Evolutionary conservation across 2,113 vertebrate genomes (phyloP), one percentile per base, ranked within the genome.

Genomic region (Nothocercus nigrocapillus): DNA sequence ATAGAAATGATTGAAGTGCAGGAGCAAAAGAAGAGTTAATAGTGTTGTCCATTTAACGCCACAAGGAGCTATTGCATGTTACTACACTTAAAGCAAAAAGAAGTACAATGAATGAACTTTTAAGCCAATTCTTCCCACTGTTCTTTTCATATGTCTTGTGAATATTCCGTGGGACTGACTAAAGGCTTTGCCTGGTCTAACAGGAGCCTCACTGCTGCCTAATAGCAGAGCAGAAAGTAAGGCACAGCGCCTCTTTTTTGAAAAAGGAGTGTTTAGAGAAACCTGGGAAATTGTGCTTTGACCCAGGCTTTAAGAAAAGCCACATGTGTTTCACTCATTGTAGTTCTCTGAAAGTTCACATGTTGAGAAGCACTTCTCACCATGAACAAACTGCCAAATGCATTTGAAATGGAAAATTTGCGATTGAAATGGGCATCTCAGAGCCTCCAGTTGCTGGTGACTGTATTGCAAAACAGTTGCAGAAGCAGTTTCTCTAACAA

Each of bases 101-200:
- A 89, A 88, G 79, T 79, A 86, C 81, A 82, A 36, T 83, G 92
- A 90, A 87, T n/a, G 44, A 8, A 36, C 76, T 91, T 96, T 82
- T 32, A 88, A 93, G 81, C 81, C 51, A 53, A n/a, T 94, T 96
- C 76, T 47, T 93, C 93, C 96, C 86, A 86, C 92, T 47, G 90
- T 88, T 96, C 91, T 90, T 94, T 97, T 97, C 84, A 95, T 42
- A 88, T 92, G 69, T 67, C 45, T 86, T 82, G 88, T 76, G 89
- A 91, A 83, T 94, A 85, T 95, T 94, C 69, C 56, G 83, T 73
- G 69, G 88, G 74, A 40, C 75, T 75, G 73, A 64, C 87, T 88
- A 54, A 81, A 92, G 85, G 86, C 82, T 95, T 95, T 87, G 73
- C 93, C 87, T 87, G 61, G 6, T 95, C 53, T 93, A 66, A 61